Evolutionary conservation across 2,113 vertebrate species (phyloP).

Genomic region (Equus quagga): DNA sequence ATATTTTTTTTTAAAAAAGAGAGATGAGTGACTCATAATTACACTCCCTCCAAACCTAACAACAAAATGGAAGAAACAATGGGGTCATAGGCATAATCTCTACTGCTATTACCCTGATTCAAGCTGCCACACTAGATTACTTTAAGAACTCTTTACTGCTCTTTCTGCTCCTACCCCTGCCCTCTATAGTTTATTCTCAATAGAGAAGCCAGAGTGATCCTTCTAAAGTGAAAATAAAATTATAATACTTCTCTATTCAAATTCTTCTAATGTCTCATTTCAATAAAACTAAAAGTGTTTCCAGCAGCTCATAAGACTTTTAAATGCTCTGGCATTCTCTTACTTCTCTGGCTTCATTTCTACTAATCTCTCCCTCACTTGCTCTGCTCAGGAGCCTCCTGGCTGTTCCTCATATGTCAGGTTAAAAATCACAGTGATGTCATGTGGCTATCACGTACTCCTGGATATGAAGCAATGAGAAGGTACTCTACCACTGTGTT

Average conservation of each 20-base stretch:
- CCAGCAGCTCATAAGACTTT: not conserved
- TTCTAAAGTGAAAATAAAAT: not conserved
- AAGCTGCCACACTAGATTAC: not conserved
- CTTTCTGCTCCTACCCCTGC: not conserved
- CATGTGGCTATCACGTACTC: not conserved
- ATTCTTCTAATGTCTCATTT: not conserved
- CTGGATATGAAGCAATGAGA: not conserved
- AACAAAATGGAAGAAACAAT: not conserved
- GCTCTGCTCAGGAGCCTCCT: not conserved
- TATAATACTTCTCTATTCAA: not conserved
- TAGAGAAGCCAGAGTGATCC: not conserved
- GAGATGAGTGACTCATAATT: not conserved
- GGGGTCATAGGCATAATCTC: not conserved
- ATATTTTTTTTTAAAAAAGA: too few species aligned
- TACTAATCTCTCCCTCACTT: not conserved
- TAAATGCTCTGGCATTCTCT: not conserved
- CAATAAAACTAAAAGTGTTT: not conserved
- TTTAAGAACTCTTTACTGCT: not conserved
- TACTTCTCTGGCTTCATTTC: not conserved
- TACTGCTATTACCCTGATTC: not conserved
- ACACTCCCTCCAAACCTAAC: not conserved
- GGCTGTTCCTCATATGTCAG: not conserved
- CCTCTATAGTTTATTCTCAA: not conserved
- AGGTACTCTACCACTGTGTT: not conserved
- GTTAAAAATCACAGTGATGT: not conserved